phyloP scores from a whole-genome alignment of 2,113 vertebrate species.

The Mus pahari region DNA sequence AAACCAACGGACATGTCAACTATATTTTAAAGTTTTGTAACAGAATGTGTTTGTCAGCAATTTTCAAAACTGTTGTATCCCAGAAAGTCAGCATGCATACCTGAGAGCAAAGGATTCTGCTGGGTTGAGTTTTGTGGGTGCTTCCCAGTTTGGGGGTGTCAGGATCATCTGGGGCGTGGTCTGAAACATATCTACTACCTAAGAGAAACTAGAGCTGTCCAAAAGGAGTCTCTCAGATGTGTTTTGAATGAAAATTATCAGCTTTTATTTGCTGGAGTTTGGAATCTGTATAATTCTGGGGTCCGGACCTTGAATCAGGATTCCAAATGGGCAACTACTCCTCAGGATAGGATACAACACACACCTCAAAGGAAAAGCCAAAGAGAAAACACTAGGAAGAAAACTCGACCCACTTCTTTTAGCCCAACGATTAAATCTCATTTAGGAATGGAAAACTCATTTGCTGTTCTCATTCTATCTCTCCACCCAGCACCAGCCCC shows the following conservation, averaged over 20 bases:
- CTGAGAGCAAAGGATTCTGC: not conserved
- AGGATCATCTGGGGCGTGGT: not conserved
- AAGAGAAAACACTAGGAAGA: not conserved
- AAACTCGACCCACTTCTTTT: not conserved
- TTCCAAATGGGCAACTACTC: not conserved
- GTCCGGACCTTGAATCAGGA: not conserved
- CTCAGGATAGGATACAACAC: not conserved
- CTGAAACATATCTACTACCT: not conserved
- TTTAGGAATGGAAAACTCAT: not conserved
- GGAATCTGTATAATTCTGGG: not conserved
- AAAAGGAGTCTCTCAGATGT: not conserved
- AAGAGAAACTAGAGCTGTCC: not conserved
- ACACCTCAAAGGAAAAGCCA: not conserved
- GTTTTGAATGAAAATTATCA: not conserved
- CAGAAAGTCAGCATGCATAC: not conserved
- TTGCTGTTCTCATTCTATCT: rapidly evolving
- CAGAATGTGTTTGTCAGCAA: not conserved
- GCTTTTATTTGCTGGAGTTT: not conserved
- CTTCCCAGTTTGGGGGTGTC: not conserved
- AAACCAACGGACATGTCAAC: not conserved
- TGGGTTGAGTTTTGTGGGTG: not conserved
- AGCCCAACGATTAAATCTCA: not conserved
- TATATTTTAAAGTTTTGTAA: not conserved
- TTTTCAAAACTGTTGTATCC: slow-evolving; percentile 42
- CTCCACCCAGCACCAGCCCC: too few relatives aligned